phyloP scores from a whole-genome alignment of 2,113 vertebrate species.

The Eolophus roseicapilla region DNA sequence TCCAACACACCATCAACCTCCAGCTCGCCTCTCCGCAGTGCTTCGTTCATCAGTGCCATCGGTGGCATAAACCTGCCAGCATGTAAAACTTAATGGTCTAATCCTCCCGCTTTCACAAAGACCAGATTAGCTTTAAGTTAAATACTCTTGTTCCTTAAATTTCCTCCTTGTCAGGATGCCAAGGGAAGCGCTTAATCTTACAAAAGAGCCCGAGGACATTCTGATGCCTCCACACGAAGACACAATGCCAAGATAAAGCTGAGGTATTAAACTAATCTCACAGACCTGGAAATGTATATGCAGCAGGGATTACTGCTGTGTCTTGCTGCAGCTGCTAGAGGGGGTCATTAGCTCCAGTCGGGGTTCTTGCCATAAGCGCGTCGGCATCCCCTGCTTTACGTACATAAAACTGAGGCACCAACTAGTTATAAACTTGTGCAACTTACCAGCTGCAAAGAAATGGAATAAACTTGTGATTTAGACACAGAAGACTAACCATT shows the following conservation, averaged over 20 bases:
- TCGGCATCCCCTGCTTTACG: accelerated
- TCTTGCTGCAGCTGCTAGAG: background rate
- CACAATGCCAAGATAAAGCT: background rate
- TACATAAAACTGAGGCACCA: background rate
- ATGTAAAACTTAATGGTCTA: constrained; percentile 32
- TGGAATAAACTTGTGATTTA: background rate
- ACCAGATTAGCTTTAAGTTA: constrained; percentile 74
- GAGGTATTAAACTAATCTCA: constrained; percentile 1
- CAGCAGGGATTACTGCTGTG: background rate
- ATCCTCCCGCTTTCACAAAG: constrained; percentile 72
- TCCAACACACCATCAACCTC: background rate
- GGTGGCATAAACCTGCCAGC: constrained; percentile 37
- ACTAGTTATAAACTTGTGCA: background rate
- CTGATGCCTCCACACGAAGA: constrained; percentile 51
- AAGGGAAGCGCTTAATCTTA: constrained; percentile 77
- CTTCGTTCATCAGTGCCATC: constrained; percentile 26
- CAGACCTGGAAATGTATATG: background rate
- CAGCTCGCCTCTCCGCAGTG: constrained; percentile 12
- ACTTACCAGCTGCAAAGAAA: background rate
- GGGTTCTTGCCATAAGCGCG: background rate
- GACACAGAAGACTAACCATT: background rate
- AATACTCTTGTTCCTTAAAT: constrained; percentile 74
- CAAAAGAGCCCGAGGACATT: constrained; percentile 66
- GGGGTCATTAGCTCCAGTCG: background rate
- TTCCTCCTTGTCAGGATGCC: constrained; percentile 75